Evolutionary conservation across 2,888 invertebrate species (phyloP).

Genomic region (Ormyrus labotus): DNA sequence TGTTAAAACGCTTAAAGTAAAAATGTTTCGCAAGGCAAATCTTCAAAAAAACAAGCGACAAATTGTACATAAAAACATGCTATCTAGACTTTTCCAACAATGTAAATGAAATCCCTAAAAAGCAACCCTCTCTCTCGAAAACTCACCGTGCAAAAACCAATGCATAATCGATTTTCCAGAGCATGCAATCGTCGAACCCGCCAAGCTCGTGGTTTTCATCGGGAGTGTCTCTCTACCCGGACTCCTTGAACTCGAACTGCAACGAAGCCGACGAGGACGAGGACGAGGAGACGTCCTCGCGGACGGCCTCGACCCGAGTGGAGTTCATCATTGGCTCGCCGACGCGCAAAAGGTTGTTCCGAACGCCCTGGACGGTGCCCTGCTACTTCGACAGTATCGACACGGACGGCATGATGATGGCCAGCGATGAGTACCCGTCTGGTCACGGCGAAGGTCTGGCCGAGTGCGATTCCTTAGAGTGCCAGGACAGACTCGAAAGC

Average conservation of each 20-base stretch:
- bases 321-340: conserved; percentile 75
- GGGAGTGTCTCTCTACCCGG: conserved; percentile 74
- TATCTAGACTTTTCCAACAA: conserved; percentile 6
- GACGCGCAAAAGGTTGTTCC: conserved; percentile 73
- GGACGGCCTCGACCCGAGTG: conserved; percentile 77
- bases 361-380: conserved; percentile 72
- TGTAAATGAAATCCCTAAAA: background rate
- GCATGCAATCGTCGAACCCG: conserved; percentile 64
- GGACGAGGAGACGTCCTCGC: conserved; percentile 75
- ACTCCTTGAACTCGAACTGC: conserved; percentile 75
- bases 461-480: conserved; percentile 79
- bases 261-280: conserved; percentile 67
- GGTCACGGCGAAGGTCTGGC: conserved; percentile 78
- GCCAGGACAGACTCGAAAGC: conserved; percentile 25
- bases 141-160: background rate
- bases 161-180: conserved; percentile 46
- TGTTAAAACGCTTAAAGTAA: background rate
- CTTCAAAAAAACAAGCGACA: conserved; percentile 13
- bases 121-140: background rate
- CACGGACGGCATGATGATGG: conserved; percentile 64
- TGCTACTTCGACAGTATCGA: conserved; percentile 84
- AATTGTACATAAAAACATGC: background rate
- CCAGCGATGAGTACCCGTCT: conserved; percentile 75
- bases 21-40: conserved; percentile 6
- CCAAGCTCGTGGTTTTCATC: conserved; percentile 73